A percentile compares a stretch with the other conserved stretches of the same genome.
Conservation (phyloP, 2,888 invertebrate species). For the Cephus pulcher region DNA sequence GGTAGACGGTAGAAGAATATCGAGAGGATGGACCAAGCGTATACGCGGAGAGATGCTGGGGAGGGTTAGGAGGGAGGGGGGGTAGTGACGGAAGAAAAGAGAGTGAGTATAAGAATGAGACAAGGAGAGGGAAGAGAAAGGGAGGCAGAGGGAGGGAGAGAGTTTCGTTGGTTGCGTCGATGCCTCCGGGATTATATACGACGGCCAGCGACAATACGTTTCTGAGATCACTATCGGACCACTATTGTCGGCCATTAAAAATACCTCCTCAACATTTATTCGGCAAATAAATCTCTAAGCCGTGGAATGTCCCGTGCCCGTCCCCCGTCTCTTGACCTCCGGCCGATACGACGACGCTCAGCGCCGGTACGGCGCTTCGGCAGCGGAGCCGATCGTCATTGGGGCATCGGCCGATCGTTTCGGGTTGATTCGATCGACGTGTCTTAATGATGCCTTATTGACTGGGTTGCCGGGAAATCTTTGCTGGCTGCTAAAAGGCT, state of each 20-base stretch:
- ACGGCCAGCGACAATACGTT: constrained; percentile 54
- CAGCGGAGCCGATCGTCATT: background rate
- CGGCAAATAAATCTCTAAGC: constrained; percentile 52
- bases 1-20: constrained; percentile 14
- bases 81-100: background rate
- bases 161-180: constrained; percentile 48
- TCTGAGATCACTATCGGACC: constrained; percentile 54
- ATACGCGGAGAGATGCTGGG: constrained; percentile 7
- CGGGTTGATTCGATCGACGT: background rate
- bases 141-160: constrained; percentile 19
- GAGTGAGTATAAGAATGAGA: constrained; percentile 6
- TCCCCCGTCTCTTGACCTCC: constrained; percentile 26
- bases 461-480: background rate
- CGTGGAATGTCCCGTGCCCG: constrained; percentile 27
- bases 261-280: constrained; percentile 55
- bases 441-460: background rate
- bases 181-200: constrained; percentile 54
- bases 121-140: background rate
- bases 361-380: constrained; percentile 4
- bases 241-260: constrained; percentile 56
- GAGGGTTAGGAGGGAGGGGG: constrained; percentile 4
- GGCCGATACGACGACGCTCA: constrained; percentile 14
- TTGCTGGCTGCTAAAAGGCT: background rate
- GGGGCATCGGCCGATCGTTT: background rate
- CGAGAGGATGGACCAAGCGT: background rate